phyloP scores from a whole-genome alignment of 1,140 invertebrate genomes.

The Listronotus oregonensis region DNA sequence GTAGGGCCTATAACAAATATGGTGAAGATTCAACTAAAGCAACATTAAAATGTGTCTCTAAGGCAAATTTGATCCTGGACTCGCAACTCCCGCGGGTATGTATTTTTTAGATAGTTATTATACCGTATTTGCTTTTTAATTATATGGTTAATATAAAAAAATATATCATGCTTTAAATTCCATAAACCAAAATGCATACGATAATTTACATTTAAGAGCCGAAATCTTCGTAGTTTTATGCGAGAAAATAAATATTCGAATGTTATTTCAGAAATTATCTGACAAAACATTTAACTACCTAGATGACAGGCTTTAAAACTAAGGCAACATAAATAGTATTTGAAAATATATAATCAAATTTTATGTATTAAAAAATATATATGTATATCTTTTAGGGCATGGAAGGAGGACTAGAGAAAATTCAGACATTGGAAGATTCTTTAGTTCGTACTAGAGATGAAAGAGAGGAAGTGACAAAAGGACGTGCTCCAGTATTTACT shows the following conservation, averaged over 20 bases:
- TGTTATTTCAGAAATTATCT: too few species aligned
- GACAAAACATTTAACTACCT: too few species aligned
- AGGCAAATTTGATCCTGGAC: constrained; percentile 90
- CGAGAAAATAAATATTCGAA: too few species aligned
- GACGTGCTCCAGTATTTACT: constrained; percentile 89
- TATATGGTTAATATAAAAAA: too few species aligned
- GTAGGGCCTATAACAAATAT: constrained; percentile 88
- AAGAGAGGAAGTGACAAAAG: constrained; percentile 69
- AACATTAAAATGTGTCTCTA: constrained; percentile 83
- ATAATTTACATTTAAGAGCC: too few species aligned
- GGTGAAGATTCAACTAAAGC: constrained; percentile 89
- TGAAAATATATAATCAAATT: too few species aligned
- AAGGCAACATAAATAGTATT: too few species aligned
- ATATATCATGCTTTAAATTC: too few species aligned
- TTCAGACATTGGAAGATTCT: constrained; percentile 90
- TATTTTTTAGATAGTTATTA: constrained; percentile 16
- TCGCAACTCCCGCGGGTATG: constrained; percentile 87
- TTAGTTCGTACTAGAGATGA: constrained; percentile 74
- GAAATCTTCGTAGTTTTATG: too few species aligned
- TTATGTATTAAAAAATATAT: too few species aligned
- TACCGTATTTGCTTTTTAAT: not conserved
- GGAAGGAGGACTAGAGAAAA: constrained; percentile 90
- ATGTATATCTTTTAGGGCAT: constrained; percentile 69
- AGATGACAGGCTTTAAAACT: too few species aligned
- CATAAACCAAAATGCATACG: too few species aligned